Percentiles rank a stretch among this genome's conserved stretches.
These are phyloP conservation scores for Drosophila algonquin DNA, from an alignment of 2,888 invertebrate species.

Conservation along the genomic window DNA sequence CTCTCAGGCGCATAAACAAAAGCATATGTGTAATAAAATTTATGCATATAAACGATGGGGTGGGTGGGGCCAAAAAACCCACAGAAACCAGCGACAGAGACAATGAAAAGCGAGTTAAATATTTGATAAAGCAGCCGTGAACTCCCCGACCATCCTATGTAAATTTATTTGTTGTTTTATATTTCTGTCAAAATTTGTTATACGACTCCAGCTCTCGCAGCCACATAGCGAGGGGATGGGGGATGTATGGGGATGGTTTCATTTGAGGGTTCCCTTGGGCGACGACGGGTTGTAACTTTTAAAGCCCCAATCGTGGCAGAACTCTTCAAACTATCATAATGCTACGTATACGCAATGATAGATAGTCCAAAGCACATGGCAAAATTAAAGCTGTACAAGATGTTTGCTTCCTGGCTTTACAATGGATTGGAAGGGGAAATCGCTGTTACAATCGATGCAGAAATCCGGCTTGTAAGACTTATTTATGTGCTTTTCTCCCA, in stretches of 20 bases:
- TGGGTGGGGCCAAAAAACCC: constrained; percentile 20
- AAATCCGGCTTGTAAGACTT: not conserved
- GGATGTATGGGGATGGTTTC: too few species aligned
- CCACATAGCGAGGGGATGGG: too few species aligned
- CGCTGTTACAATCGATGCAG: not conserved
- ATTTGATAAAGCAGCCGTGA: constrained; percentile 66
- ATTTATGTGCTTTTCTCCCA: too few species aligned
- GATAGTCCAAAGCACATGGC: too few species aligned
- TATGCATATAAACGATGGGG: constrained; percentile 66
- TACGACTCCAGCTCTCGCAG: constrained; percentile 7
- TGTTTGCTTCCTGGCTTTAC: not conserved
- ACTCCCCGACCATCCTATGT: constrained; percentile 35
- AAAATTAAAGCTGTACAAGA: not conserved
- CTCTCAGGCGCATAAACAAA: constrained; percentile 65
- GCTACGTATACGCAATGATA: not conserved
- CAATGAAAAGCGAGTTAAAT: constrained; percentile 74
- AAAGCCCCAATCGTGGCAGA: not conserved
- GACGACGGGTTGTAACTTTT: not conserved
- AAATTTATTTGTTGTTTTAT: constrained; percentile 32
- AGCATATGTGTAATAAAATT: constrained; percentile 76
- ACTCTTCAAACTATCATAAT: constrained; percentile 1
- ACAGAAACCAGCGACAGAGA: constrained; percentile 40
- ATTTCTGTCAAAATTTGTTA: constrained; percentile 36
- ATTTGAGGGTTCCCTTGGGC: not conserved
- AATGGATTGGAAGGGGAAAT: not conserved